Conservation (phyloP, 2,113 vertebrate species). For the Calonectris borealis region DNA sequence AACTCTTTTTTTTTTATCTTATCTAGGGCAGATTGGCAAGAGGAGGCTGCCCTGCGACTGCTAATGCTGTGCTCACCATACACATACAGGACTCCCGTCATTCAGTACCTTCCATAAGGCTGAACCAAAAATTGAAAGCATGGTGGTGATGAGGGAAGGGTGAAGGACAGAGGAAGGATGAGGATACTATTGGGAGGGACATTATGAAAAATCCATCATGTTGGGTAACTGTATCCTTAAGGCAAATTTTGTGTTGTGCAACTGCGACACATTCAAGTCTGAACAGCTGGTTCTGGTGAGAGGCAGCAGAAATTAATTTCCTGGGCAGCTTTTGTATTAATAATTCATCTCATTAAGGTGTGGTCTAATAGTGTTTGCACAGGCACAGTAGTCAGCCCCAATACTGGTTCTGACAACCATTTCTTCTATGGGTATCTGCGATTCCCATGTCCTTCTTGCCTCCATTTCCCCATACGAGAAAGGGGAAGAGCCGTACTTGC, state of each 20-base stretch:
- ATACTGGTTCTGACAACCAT: not conserved
- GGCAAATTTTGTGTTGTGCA: slow-evolving; percentile 35
- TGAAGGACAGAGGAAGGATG: not conserved
- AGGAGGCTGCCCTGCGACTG: rapidly evolving
- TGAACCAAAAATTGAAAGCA: not conserved
- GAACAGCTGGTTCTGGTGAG: slow-evolving; percentile 44
- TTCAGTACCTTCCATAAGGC: not conserved
- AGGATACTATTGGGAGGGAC: not conserved
- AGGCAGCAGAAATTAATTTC: slow-evolving; percentile 31
- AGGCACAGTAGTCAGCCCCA: not conserved
- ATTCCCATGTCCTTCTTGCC: not conserved
- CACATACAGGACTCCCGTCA: rapidly evolving
- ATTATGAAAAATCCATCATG: not conserved
- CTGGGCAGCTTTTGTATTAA: slow-evolving; percentile 36
- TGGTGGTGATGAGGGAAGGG: not conserved
- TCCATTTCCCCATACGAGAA: rapidly evolving
- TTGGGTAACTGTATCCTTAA: slow-evolving; percentile 46
- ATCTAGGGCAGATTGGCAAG: not conserved
- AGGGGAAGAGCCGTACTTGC: not conserved
- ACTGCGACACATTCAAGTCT: slow-evolving; percentile 33
- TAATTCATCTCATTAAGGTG: slow-evolving; percentile 34
- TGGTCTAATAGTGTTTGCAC: slow-evolving; percentile 1
- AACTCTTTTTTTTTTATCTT: not conserved
- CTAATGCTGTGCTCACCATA: not conserved
- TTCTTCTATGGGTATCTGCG: not conserved